Evolutionary conservation across 2,888 invertebrate genomes (phyloP), one percentile per base, ranked within the genome.

Genomic region (Emmelina monodactyla): DNA sequence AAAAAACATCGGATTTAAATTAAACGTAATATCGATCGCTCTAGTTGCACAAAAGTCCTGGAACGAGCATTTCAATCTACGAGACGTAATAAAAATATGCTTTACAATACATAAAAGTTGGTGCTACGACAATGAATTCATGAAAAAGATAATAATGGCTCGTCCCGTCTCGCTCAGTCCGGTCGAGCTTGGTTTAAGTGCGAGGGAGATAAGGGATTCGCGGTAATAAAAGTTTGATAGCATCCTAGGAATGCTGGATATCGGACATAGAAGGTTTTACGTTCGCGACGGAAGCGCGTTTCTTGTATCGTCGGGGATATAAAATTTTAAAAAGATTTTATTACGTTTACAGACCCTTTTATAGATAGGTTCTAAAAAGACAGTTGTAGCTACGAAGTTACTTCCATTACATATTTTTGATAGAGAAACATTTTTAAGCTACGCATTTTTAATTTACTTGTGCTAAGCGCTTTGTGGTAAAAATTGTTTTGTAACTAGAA

Each of bases 121-220:
- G n/a, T n/a, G 58, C 59, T 59, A 69, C 71, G 73, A 75, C 78
- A 72, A 75, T 79, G 78, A 76, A 78, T 79, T 73, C 62, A 68
- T 70, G 72, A 70, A 76, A 76, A 75, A 73, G 72, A 73, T 71
- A 66, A 69, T 70, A 58, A 61, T 51, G 51, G 49, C 53, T 55
- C 53, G 54, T 58, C 60, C 56, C 62, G 56, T 67, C 71, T 65
- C 69, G 63, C 69, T 71, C 64, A 55, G 59, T 51, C 60, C 60
- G 55, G 53, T 58, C n/a, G n/a, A n/a, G n/a, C n/a, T n/a, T n/a
- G n/a, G n/a, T n/a, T n/a, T 59, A 51, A 54, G 69, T 53, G 55
- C 10, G 65, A 72, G 59, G 53, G 50, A 64, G 73, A 76, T 65
- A 67, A 65, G 66, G 62, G 67, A 61, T 55, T 45, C 49, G 52